Evolutionary conservation across 1,140 invertebrate genomes (phyloP), one percentile per base, ranked within the genome.

Genomic region (Chionoecetes opilio): DNA sequence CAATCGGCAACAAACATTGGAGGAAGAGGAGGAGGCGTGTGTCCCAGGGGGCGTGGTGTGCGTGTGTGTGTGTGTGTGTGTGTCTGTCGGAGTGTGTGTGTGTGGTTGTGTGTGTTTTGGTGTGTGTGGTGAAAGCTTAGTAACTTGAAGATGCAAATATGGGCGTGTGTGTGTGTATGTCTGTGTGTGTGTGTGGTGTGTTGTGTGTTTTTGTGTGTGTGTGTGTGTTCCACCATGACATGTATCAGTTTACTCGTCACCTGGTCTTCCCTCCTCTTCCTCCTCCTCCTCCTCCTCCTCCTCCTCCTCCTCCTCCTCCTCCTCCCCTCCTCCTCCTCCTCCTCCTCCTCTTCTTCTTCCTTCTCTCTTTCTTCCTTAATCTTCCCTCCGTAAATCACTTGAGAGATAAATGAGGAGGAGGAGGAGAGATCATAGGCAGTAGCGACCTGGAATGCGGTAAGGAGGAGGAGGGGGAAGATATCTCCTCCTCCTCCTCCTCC

Each of bases 291-390:
- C 63, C 63, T 75, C 63, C 63, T 75, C 63, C 63, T 75, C 63
- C 63, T 75, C 63, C 63, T 75, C 63, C 63, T 75, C 63, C 63
- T 75, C 63, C 63, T 75, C 63, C 63, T 75, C 63, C 63, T 75
- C 63, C 63, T 75, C 63, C 41, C n/a, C 46, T 53, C 46, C 46
- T 53, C 46, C 46, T n/a, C 63, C 63, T 8, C 53, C 17, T 63
- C 53, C 53, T 63, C 53, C 17, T 75, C 63, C 63, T 75, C 63
- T 8, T 75, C 63, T 26, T 75, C n/a, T 8, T 75, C 63, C 63
- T 75, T 21, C 63, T 75, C 63, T 26, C n/a, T 26, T 26, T 75
- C 63, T 8, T 75, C 63, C 26, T 75, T n/a, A 26, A 75, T 75
- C 21, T 75, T 26, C n/a, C 63, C 11, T 75, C 63, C n/a, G 21